phyloP scores from a whole-genome alignment of 1,140 invertebrate genomes.

The Matsumurasca onukii region DNA sequence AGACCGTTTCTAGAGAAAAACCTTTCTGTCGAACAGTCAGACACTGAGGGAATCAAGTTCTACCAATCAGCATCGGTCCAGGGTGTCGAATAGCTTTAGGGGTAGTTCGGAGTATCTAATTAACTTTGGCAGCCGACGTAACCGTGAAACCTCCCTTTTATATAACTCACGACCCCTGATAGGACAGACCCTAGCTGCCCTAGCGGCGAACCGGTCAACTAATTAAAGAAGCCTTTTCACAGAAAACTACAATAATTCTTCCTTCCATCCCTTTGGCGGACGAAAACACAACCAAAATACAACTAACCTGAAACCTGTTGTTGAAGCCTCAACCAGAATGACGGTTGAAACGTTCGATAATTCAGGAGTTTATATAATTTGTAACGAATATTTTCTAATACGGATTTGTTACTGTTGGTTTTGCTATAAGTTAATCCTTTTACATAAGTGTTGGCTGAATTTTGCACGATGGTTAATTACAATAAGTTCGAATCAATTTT shows the following conservation, averaged over 20 bases:
- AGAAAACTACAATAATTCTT: conserved; percentile 22
- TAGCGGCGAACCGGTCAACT: neutral
- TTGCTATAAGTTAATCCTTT: no score
- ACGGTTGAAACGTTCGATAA: neutral
- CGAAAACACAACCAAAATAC: neutral
- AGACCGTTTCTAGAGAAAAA: no score
- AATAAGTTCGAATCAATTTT: no score
- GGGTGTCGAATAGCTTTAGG: no score
- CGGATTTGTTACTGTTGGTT: no score
- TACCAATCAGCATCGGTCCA: no score
- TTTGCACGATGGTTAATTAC: no score
- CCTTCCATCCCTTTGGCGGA: neutral
- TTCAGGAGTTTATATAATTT: neutral
- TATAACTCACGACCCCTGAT: neutral
- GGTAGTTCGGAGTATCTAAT: neutral
- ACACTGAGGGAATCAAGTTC: no score
- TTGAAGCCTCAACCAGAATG: neutral
- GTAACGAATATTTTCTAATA: neutral
- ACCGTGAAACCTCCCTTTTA: neutral
- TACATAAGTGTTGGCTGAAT: no score
- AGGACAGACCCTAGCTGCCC: neutral
- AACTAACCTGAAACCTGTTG: no score
- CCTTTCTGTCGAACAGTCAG: no score
- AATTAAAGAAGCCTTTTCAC: conserved; percentile 9
- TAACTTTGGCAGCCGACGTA: neutral